Evolutionary conservation across 2,888 invertebrate species (phyloP).

Genomic region (Cheiracanthium punctorium): DNA sequence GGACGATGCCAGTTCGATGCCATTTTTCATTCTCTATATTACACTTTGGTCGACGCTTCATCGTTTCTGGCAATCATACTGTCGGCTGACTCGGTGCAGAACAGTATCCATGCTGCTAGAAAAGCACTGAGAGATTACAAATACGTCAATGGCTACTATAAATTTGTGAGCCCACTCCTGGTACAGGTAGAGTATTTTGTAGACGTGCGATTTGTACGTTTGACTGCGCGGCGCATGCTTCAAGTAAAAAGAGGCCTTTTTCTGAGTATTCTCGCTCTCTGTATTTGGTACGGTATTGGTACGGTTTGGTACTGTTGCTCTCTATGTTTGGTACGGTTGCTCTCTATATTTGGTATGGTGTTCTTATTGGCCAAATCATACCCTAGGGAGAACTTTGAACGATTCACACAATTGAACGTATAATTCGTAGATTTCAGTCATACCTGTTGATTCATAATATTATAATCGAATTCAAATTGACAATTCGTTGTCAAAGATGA

Average conservation of each 20-base stretch:
- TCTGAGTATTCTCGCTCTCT: conserved; percentile 14
- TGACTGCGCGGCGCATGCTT: conserved; percentile 35
- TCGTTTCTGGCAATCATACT: conserved; percentile 9
- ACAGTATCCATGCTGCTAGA: not conserved
- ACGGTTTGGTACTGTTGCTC: too few species aligned
- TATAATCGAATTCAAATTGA: too few species aligned
- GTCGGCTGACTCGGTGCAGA: conserved; percentile 10
- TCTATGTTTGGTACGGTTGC: too few species aligned
- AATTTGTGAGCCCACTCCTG: not conserved
- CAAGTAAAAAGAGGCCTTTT: conserved; percentile 19
- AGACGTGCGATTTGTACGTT: not conserved
- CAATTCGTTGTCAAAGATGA: too few species aligned
- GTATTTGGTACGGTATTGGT: conserved; percentile 18
- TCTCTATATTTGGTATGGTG: too few species aligned
- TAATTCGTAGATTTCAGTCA: too few species aligned
- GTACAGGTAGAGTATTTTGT: conserved; percentile 14
- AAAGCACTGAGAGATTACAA: not conserved
- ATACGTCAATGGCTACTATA: not conserved
- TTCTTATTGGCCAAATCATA: conserved; percentile 22
- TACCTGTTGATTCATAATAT: too few species aligned
- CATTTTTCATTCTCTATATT: conserved; percentile 27
- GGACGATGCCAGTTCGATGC: conserved; percentile 22
- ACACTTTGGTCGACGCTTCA: not conserved
- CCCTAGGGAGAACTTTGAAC: too few species aligned
- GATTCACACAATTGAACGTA: too few species aligned